Percentiles rank a stretch among this genome's conserved stretches.
Evolutionary conservation across 2,888 invertebrate species (phyloP).

Genomic region (Cecidostiba fungosa): DNA sequence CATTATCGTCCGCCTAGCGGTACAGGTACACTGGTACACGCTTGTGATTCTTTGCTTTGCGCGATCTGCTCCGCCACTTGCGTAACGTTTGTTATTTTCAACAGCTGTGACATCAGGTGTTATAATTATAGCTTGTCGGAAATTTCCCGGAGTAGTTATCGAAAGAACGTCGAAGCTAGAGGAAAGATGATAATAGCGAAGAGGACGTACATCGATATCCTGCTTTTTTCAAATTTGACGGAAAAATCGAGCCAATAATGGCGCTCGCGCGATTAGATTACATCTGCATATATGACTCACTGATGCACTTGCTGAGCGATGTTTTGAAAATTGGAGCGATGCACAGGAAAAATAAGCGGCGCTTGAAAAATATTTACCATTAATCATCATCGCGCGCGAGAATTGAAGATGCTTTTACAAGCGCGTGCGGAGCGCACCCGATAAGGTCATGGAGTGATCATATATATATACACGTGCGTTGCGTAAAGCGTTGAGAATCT

Average conservation of each 20-base stretch:
- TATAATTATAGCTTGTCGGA: neutral
- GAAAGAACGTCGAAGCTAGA: neutral
- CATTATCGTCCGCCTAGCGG: neutral
- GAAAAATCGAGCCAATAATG: neutral
- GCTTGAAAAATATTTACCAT: constrained; percentile 40
- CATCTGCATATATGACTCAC: constrained; percentile 16
- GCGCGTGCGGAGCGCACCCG: neutral
- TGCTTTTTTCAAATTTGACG: neutral
- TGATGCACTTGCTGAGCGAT: neutral
- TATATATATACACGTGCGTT: too few relatives aligned
- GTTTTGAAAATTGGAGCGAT: constrained; percentile 27
- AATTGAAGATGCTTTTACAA: constrained; percentile 1
- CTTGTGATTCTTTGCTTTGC: neutral
- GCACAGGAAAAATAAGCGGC: constrained; percentile 17
- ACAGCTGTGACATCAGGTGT: too few relatives aligned
- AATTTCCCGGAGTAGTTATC: neutral
- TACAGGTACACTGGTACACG: too few relatives aligned
- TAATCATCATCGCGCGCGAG: constrained; percentile 41
- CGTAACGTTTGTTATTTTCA: neutral
- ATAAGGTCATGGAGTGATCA: constrained; percentile 32
- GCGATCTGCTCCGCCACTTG: neutral
- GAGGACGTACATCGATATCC: neutral
- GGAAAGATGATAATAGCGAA: neutral
- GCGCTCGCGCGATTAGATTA: constrained; percentile 10
- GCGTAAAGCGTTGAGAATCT: constrained; percentile 20